A percentile compares a stretch with the other conserved stretches of the same genome.
phyloP scores from a whole-genome alignment of 2,113 vertebrate species.

The Salminus brasiliensis region DNA sequence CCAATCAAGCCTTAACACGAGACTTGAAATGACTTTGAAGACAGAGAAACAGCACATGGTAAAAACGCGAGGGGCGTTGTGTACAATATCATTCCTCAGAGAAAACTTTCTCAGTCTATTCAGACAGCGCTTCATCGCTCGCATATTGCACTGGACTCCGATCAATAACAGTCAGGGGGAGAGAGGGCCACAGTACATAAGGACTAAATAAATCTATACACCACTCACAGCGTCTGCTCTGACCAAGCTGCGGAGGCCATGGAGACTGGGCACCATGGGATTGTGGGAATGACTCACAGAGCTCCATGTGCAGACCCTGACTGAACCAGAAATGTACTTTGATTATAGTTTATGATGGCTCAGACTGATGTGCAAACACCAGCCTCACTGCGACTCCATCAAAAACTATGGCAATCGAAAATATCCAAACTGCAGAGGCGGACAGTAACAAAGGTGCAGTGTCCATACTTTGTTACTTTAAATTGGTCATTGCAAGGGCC shows the following conservation, averaged over 20 bases:
- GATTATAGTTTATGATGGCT: conserved; percentile 26
- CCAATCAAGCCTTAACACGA: conserved; percentile 29
- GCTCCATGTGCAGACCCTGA: conserved; percentile 15
- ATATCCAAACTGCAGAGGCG: neutral
- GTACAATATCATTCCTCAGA: conserved; percentile 34
- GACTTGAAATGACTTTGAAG: conserved; percentile 36
- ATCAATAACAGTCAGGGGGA: conserved; percentile 56
- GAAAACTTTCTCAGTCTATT: conserved; percentile 37
- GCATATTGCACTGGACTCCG: conserved; percentile 41
- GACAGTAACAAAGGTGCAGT: neutral
- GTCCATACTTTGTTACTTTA: neutral
- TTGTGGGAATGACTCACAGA: conserved; percentile 21
- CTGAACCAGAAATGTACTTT: conserved; percentile 36
- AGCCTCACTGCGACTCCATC: conserved; percentile 17
- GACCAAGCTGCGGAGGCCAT: conserved; percentile 38
- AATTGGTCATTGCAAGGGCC: neutral
- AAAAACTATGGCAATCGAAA: neutral
- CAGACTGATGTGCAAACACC: neutral
- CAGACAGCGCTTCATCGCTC: conserved; percentile 31
- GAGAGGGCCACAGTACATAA: conserved; percentile 53
- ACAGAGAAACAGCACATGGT: conserved; percentile 23
- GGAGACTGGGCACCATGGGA: conserved; percentile 19
- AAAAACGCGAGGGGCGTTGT: conserved; percentile 5
- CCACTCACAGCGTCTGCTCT: conserved; percentile 38
- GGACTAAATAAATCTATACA: conserved; percentile 58